phyloP scores from a whole-genome alignment of 2,113 vertebrate species.

The Apodemus speciosus region DNA sequence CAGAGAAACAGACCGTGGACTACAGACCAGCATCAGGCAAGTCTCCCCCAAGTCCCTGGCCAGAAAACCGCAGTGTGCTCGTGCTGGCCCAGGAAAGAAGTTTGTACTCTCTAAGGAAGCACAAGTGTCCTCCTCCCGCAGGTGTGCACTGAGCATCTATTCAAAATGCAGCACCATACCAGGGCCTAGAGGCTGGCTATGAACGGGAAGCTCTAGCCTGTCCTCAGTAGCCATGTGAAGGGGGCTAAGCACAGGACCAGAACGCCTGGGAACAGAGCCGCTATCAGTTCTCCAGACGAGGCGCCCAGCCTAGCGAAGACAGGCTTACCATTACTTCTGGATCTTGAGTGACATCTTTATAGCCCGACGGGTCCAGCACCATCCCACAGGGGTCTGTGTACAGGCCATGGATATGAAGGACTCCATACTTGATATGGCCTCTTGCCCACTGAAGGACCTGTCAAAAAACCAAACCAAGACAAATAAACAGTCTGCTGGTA shows the following conservation, averaged over 20 bases:
- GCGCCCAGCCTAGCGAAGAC: fast-evolving
- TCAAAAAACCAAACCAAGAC: neutral
- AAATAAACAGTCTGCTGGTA: neutral
- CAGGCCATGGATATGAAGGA: slow-evolving; percentile 85
- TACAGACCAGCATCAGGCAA: neutral
- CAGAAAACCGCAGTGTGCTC: fast-evolving
- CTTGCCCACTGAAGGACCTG: slow-evolving; percentile 86
- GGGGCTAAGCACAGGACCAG: fast-evolving
- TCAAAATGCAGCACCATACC: neutral
- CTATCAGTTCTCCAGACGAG: fast-evolving
- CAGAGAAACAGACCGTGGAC: neutral
- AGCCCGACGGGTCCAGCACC: slow-evolving; percentile 85
- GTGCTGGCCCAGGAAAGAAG: neutral
- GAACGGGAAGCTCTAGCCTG: fast-evolving
- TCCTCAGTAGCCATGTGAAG: neutral
- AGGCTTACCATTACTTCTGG: slow-evolving; percentile 85
- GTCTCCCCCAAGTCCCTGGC: neutral
- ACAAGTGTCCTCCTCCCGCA: neutral
- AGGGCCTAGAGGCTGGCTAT: neutral
- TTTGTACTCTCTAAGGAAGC: neutral
- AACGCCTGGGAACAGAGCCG: neutral
- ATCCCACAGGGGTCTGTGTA: slow-evolving; percentile 87
- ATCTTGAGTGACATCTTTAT: slow-evolving; percentile 87
- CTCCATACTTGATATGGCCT: slow-evolving; percentile 81
- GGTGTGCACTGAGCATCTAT: fast-evolving